Percentiles rank a stretch among this genome's conserved stretches.
These are phyloP conservation scores for Blomia tropicalis DNA, from an alignment of 2,888 invertebrate species.

Conservation along the genomic window DNA sequence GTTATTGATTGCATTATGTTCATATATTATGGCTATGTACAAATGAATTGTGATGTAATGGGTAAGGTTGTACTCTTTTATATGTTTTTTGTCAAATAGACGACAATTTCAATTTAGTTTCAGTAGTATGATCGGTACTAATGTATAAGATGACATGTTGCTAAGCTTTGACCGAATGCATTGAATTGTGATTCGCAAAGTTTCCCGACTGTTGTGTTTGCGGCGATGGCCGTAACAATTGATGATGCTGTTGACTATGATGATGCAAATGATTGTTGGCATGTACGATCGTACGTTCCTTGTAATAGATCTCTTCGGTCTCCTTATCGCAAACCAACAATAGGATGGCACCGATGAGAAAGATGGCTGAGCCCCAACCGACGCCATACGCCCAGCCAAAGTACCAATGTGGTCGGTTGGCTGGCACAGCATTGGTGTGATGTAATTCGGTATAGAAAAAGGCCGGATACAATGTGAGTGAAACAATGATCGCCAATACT, in stretches of 20 bases:
- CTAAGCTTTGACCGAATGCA: not conserved
- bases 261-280: conserved; percentile 1
- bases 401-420: conserved; percentile 49
- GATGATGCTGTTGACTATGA: not conserved
- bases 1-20: too few relatives aligned
- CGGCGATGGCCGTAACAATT: conserved; percentile 2
- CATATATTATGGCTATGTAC: too few relatives aligned
- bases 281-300: conserved; percentile 77
- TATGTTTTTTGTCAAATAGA: too few relatives aligned
- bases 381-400: conserved; percentile 98
- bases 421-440: conserved; percentile 12
- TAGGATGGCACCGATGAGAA: conserved; percentile 81
- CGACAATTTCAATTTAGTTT: too few relatives aligned
- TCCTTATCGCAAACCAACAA: conserved; percentile 91
- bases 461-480: conserved; percentile 24
- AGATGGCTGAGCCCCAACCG: conserved; percentile 92
- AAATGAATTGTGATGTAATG: too few relatives aligned
- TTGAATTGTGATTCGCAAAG: not conserved
- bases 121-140: too few relatives aligned
- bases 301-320: conserved; percentile 92
- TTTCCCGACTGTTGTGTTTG: not conserved
- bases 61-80: too few relatives aligned
- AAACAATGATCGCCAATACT: conserved; percentile 22
- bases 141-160: too few relatives aligned
- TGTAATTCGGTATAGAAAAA: conserved; percentile 23